Conservation (phyloP, 2,113 vertebrate genomes). For the Macroglossus sobrinus region DNA sequence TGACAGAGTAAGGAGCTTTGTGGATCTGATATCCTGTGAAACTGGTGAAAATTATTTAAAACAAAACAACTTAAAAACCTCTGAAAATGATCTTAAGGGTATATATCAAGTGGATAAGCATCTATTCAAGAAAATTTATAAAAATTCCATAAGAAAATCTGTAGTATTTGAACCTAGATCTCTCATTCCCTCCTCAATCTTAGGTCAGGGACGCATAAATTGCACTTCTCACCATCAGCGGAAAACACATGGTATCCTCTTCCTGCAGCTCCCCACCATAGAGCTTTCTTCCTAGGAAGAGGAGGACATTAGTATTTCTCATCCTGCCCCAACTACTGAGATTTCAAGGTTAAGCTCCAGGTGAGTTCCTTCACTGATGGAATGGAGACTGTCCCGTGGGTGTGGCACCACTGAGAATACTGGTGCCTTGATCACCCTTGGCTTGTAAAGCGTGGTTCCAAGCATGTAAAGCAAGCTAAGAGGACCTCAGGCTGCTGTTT, state of each 20-base stretch:
- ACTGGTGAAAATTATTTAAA: not conserved
- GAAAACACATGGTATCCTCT: not conserved
- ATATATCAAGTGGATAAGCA: not conserved
- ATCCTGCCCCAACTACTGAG: not conserved
- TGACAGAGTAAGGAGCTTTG: not conserved
- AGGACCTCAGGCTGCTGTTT: not conserved
- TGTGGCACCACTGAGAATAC: not conserved
- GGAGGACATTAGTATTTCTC: not conserved
- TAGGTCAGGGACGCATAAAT: not conserved
- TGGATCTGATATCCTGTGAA: not conserved
- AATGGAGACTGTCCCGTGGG: not conserved
- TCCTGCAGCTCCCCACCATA: not conserved
- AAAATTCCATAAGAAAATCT: not conserved
- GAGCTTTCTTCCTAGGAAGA: not conserved
- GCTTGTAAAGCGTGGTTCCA: not conserved
- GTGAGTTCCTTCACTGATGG: not conserved
- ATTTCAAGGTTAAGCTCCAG: not conserved
- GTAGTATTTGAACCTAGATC: not conserved
- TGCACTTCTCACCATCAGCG: not conserved
- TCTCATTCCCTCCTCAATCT: not conserved
- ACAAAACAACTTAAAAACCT: not conserved
- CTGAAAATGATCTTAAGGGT: not conserved
- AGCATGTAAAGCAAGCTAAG: not conserved
- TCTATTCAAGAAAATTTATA: not conserved
- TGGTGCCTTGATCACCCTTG: not conserved